phyloP scores from a whole-genome alignment of 2,113 vertebrate genomes.

The Eidolon helvum region DNA sequence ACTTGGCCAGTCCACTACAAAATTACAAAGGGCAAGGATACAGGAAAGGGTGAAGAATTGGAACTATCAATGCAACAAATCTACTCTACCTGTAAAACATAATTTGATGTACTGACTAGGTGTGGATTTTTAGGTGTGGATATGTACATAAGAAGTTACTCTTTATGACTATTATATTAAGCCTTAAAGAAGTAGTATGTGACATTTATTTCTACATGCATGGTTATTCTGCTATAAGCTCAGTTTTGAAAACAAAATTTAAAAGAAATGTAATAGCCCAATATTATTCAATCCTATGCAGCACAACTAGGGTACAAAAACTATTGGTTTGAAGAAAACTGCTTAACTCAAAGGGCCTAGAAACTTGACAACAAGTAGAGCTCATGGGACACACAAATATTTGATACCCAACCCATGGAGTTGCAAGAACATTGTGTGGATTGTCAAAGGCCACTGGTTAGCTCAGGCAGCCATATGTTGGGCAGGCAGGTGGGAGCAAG shows the following conservation, averaged over 20 bases:
- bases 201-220: background rate
- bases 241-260: slow-evolving; percentile 4
- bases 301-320: background rate
- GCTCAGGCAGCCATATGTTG: background rate
- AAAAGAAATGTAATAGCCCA: background rate
- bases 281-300: background rate
- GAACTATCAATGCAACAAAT: background rate
- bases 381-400: background rate
- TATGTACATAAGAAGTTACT: background rate
- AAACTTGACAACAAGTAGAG: background rate
- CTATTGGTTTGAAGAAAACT: background rate
- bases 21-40: background rate
- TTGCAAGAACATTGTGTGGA: background rate
- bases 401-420: background rate
- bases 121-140: background rate
- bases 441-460: background rate
- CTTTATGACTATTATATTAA: background rate
- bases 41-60: background rate
- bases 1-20: background rate
- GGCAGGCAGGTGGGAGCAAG: slow-evolving; percentile 11
- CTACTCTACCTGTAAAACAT: background rate
- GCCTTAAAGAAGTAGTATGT: background rate
- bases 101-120: background rate
- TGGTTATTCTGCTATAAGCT: background rate
- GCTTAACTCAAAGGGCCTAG: background rate